phyloP scores from a whole-genome alignment of 1,140 invertebrate genomes.

The Sinonovacula constricta region DNA sequence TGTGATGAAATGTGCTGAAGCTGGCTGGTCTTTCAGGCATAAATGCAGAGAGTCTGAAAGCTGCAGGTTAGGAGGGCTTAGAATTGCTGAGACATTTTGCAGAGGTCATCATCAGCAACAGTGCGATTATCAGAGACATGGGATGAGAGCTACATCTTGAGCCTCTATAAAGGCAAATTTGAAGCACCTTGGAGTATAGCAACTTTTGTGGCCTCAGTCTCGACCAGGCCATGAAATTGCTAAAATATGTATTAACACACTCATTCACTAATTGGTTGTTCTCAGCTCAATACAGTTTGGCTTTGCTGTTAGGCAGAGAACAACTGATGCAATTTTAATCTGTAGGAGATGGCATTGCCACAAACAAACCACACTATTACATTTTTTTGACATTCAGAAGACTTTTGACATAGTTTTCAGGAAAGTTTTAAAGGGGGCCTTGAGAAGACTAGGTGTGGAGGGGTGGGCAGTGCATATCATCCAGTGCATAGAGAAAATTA shows the following conservation, averaged over 20 bases:
- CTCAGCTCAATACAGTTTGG: slow-evolving; percentile 31
- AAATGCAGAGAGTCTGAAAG: slow-evolving; percentile 38
- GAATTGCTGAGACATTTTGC: slow-evolving; percentile 18
- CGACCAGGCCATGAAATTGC: slow-evolving; percentile 25
- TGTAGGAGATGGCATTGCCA: too few species aligned
- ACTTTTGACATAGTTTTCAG: too few species aligned
- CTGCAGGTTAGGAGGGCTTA: slow-evolving; percentile 26
- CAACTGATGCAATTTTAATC: slow-evolving; percentile 31
- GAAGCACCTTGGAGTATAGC: background rate
- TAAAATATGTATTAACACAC: slow-evolving; percentile 20
- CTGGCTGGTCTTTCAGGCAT: slow-evolving; percentile 21
- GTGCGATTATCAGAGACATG: slow-evolving; percentile 33
- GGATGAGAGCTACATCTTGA: slow-evolving; percentile 38
- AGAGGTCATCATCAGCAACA: slow-evolving; percentile 17
- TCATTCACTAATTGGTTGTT: slow-evolving; percentile 11
- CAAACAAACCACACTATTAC: too few species aligned
- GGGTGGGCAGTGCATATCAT: too few species aligned
- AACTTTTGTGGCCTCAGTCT: slow-evolving; percentile 3
- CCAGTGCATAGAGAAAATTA: too few species aligned
- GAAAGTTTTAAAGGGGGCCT: too few species aligned
- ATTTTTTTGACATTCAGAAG: too few species aligned
- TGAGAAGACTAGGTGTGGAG: too few species aligned
- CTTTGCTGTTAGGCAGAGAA: slow-evolving; percentile 14
- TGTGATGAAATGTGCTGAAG: slow-evolving; percentile 27
- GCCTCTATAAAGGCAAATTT: slow-evolving; percentile 25